These are phyloP conservation scores for Anguilla pacifica DNA, from an alignment of 2,797 vertebrate species.

Conservation along the genomic window DNA sequence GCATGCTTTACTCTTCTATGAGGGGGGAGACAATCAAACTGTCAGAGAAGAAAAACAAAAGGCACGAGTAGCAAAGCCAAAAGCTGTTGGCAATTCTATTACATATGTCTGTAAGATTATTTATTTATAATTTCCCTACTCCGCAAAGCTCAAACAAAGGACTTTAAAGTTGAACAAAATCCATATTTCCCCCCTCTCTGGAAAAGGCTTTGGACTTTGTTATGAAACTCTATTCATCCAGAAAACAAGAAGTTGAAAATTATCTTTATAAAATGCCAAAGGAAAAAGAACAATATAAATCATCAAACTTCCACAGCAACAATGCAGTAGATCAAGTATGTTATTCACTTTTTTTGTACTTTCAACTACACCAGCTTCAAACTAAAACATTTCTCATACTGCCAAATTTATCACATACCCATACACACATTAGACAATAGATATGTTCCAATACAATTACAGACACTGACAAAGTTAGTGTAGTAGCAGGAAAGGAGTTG, in stretches of 20 bases:
- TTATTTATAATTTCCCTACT: conserved; percentile 26
- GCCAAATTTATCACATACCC: not conserved
- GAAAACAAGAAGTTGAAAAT: conserved; percentile 3
- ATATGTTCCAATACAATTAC: not conserved
- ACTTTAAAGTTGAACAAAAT: conserved; percentile 29
- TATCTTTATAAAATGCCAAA: not conserved
- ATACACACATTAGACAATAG: not conserved
- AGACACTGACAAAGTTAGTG: not conserved
- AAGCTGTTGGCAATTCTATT: conserved; percentile 27
- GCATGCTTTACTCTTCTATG: conserved; percentile 26
- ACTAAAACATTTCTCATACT: not conserved
- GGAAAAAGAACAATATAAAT: not conserved
- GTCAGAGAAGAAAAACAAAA: conserved; percentile 21
- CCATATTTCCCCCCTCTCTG: not conserved
- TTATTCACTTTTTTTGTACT: not conserved
- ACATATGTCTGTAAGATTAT: conserved; percentile 19
- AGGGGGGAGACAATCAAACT: conserved; percentile 34
- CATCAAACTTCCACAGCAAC: not conserved
- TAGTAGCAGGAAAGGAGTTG: too few relatives aligned
- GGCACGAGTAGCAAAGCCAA: conserved; percentile 30
- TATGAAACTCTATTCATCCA: conserved; percentile 19
- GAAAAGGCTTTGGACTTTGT: conserved; percentile 23
- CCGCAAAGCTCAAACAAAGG: conserved; percentile 22
- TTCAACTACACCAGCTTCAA: not conserved
- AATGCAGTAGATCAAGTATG: too few relatives aligned